A percentile compares a stretch with the other conserved stretches of the same genome.
Evolutionary conservation across 2,888 invertebrate genomes (phyloP).

Genomic region (Argyra leucocephala): DNA sequence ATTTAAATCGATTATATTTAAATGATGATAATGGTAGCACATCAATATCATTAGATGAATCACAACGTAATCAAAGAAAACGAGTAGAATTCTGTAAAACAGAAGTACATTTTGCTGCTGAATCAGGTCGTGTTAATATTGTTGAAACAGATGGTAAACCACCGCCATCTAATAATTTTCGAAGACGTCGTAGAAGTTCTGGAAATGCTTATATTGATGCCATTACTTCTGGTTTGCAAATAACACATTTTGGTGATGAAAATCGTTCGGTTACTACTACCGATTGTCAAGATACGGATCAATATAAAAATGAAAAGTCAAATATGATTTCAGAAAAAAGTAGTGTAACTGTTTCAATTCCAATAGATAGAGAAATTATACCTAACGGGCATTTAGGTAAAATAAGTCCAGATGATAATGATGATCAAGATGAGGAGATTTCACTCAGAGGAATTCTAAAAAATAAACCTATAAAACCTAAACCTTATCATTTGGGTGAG

Average conservation of each 20-base stretch:
- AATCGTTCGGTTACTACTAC: conserved; percentile 13
- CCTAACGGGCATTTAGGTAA: conserved; percentile 21
- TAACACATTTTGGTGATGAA: conserved; percentile 58
- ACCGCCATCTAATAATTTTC: conserved; percentile 71
- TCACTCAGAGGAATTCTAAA: conserved; percentile 62
- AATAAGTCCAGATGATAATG: conserved; percentile 14
- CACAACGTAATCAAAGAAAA: conserved; percentile 47
- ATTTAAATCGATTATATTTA: conserved; percentile 34
- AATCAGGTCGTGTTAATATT: conserved; percentile 75
- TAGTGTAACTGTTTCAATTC: conserved; percentile 35
- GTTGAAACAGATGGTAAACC: conserved; percentile 82
- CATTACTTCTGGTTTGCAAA: conserved; percentile 45
- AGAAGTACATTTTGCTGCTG: conserved; percentile 77
- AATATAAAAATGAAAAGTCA: not conserved
- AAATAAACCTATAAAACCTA: conserved; percentile 64
- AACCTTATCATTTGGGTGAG: conserved; percentile 63
- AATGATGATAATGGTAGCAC: conserved; percentile 16
- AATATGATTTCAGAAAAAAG: conserved; percentile 7
- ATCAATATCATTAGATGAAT: not conserved
- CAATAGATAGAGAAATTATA: conserved; percentile 35
- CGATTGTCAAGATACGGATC: not conserved
- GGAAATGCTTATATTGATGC: conserved; percentile 32
- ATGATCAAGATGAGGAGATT: conserved; percentile 38
- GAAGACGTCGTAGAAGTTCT: conserved; percentile 55
- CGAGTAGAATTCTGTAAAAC: conserved; percentile 77